Evolutionary conservation across 2,113 vertebrate species (phyloP), one percentile per base, ranked within the genome.

Genomic region (Chlorodrepanis virens): DNA sequence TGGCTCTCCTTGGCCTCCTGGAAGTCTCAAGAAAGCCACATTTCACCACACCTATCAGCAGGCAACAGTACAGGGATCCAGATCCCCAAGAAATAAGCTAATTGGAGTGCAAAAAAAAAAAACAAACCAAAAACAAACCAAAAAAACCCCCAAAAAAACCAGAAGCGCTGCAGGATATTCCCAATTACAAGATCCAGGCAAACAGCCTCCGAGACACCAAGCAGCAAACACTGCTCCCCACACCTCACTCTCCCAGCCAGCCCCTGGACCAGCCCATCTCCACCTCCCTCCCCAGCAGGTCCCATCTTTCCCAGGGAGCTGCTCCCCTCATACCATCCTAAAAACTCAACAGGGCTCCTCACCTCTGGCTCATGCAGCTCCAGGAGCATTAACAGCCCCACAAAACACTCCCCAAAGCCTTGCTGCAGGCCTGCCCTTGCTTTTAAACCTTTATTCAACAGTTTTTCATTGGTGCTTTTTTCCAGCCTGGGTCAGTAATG

Each of bases 311-410:
- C 40, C 27, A 53, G 50, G n/a, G 18, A 56, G 18, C 3, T 33
- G 2, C 18, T 83, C 37, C 12, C 8, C 22, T 53, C n/a, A n/a
- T 15, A 1, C 10, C 18, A 65, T 5, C 45, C 40, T 10, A 60
- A 80, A 89, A 8, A 2, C 8, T 17, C 49, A 6, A 1, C 5
- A 39, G 3, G 20, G 5, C 71, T 22, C 50, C 8, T 42, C 14
- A 33, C 29, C 25, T 83, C 28, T 24, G 59, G 24, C 14, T 31
- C 1, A 0, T 0, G 8, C 3, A 12, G 16, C 39, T 83, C 6
- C 59, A 52, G 82, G 22, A 83, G 28, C 12, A 11, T 8, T 7
- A 33, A 9, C 13, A 71, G 22, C 25, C 54, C 69, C 10, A 2
- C 2, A 9, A 14, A 47, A 31, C 9, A 5, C 11, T 11, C 5